These are phyloP conservation scores for Aldabrachelys gigantea DNA, from an alignment of 2,113 vertebrate genomes.

Conservation along the genomic window DNA sequence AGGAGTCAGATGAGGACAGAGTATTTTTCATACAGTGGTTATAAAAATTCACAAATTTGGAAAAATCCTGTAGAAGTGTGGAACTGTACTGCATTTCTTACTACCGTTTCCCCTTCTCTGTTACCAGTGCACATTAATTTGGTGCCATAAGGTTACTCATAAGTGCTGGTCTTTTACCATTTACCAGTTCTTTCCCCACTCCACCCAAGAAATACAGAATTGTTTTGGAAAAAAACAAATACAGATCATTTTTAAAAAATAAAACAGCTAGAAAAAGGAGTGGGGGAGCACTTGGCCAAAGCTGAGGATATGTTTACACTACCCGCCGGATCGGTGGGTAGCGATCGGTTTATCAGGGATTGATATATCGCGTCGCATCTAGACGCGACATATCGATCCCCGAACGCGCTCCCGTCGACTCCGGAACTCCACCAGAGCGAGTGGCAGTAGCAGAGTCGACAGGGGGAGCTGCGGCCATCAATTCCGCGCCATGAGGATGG, in stretches of 20 bases:
- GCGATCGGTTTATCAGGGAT: too few relatives aligned
- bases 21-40: neutral
- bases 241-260: neutral
- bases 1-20: neutral
- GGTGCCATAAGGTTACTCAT: neutral
- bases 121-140: neutral
- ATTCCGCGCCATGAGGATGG: too few relatives aligned
- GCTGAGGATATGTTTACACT: neutral
- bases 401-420: too few relatives aligned
- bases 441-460: too few relatives aligned
- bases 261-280: neutral
- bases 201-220: neutral
- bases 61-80: neutral
- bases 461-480: too few relatives aligned
- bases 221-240: neutral
- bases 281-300: rapidly evolving
- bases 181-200: neutral
- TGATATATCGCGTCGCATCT: too few relatives aligned
- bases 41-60: neutral
- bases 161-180: neutral
- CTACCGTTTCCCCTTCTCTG: neutral
- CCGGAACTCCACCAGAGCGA: too few relatives aligned
- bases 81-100: neutral
- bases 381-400: too few relatives aligned
- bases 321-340: too few relatives aligned